Base-by-base conservation (phyloP, 2,113 vertebrate genomes). In the Podarcis muralis region DNA sequence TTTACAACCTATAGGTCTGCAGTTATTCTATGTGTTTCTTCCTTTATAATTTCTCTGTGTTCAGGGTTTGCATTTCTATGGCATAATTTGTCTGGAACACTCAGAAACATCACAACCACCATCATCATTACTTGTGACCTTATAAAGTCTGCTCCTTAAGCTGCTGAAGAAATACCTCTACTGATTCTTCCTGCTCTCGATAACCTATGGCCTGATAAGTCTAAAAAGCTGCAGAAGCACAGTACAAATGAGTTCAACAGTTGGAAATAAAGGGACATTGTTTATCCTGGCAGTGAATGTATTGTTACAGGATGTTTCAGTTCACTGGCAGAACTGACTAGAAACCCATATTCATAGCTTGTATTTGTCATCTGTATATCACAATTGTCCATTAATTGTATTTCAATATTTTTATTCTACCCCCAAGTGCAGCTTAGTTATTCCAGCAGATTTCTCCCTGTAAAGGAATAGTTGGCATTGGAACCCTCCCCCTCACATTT, bases 191-290 rank as follows among this genome's bases (percentile, higher is more conserved):
- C n/a, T 23, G 69, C 74, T 80, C 84, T 68, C 18, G 72, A n/a
- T 86, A 66, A 79, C 35, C 48, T 27, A 65, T 6, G 48, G 5
- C 75, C 25, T 79, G 20, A 53, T 32, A 84, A 87, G 81, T 53
- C 76, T 86, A 83, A 89, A 90, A 32, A 65, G 84, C 83, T 16
- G 30, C 68, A 86, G 81, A 89, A 81, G 23, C 9, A 62, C 13
- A 88, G 23, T 13, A 62, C 13, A 88, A 83, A 15, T 74, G 48
- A 25, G 15, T 85, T 89, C 78, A 86, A 90, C 40, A 76, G 27
- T 88, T 83, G 89, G 37, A 68, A 87, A 30, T 27, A 57, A 65
- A 75, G 48, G 5, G 32, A 72, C 12, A 18, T 72, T 65, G n/a
- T 40, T 85, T 91, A 88, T 78, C 68, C 4, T 32, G 79, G 16